Percentiles rank a stretch among this genome's conserved stretches.
phyloP scores from a whole-genome alignment of 2,113 vertebrate genomes.

The Notechis scutatus region DNA sequence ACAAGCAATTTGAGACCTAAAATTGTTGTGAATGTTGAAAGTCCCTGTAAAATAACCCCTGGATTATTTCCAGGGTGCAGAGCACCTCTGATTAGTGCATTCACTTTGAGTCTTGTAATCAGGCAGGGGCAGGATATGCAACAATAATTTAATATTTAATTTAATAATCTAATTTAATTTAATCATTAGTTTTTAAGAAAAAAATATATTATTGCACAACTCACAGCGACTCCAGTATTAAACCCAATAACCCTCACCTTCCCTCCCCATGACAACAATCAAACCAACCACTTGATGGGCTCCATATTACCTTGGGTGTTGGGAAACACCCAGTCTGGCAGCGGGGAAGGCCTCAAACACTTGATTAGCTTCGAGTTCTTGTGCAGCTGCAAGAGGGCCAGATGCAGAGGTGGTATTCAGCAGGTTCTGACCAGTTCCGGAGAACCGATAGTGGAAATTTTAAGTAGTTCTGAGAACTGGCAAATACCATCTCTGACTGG shows the following conservation, averaged over 20 bases:
- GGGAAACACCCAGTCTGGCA: not conserved
- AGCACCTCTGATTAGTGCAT: not conserved
- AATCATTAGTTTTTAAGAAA: not conserved
- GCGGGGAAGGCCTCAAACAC: no score
- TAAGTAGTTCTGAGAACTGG: no score
- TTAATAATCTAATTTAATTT: not conserved
- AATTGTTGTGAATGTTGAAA: not conserved
- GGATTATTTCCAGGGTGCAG: no score
- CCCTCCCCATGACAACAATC: no score
- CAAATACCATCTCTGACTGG: no score
- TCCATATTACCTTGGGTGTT: no score
- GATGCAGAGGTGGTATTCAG: no score
- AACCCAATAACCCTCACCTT: no score
- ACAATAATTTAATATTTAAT: not conserved
- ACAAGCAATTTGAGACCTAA: not conserved
- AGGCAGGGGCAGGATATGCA: not conserved
- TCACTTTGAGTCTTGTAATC: not conserved
- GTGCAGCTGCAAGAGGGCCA: not conserved
- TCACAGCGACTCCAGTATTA: no score
- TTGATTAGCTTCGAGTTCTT: not conserved
- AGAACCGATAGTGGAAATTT: no score
- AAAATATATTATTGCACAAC: not conserved
- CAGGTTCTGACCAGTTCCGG: no score
- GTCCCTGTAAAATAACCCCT: not conserved
- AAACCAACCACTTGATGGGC: no score